Evolutionary conservation across 2,113 vertebrate species (phyloP).

Genomic region (Phocoena sinus): DNA sequence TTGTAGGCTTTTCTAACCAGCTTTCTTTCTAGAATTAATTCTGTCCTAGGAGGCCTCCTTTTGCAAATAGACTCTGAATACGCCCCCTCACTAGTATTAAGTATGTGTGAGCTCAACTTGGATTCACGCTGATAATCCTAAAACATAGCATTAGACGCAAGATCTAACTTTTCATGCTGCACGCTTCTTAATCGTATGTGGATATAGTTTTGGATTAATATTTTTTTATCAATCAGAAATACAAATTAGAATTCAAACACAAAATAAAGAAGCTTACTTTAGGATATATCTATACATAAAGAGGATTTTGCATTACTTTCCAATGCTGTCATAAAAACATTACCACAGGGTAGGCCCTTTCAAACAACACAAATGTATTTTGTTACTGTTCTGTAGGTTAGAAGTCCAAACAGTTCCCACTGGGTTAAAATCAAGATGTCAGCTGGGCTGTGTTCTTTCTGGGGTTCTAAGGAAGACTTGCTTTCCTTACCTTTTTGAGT

Average conservation of each 20-base stretch:
- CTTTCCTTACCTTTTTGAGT: not conserved
- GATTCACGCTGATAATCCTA: not conserved
- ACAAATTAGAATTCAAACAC: not conserved
- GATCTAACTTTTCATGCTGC: not conserved
- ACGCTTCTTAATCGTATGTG: not conserved
- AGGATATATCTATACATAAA: not conserved
- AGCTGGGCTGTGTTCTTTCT: not conserved
- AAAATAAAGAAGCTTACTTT: not conserved
- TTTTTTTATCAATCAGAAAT: not conserved
- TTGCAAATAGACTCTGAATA: not conserved
- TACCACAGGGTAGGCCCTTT: not conserved
- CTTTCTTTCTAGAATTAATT: constrained; percentile 2
- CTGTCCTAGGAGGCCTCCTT: not conserved
- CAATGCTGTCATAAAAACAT: not conserved
- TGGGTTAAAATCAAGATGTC: too few relatives aligned
- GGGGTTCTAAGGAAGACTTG: not conserved
- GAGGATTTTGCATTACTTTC: not conserved
- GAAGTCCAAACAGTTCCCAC: not conserved
- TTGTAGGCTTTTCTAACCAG: not conserved
- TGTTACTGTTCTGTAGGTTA: not conserved
- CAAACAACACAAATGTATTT: not conserved
- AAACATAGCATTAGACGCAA: not conserved
- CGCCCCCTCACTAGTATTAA: not conserved
- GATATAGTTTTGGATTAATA: not conserved
- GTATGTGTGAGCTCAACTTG: not conserved